Conservation (phyloP, 2,113 vertebrate genomes). For the Pygathrix nemaeus region DNA sequence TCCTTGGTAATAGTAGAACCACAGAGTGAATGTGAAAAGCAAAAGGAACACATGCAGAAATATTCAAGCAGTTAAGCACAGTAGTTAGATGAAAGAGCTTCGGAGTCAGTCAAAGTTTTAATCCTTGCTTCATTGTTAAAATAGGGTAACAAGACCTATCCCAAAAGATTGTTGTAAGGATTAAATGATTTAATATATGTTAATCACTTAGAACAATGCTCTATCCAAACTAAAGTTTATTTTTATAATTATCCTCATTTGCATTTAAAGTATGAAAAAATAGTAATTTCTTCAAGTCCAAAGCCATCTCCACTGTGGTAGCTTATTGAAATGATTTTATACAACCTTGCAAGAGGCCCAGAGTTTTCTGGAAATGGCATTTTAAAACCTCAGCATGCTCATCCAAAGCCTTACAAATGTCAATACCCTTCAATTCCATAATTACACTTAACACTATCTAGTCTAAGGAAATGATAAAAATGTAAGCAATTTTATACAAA, state of each 20-base stretch:
- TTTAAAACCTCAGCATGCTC: background rate
- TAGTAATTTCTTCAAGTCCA: background rate
- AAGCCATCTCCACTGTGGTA: background rate
- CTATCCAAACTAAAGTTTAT: conserved; percentile 18
- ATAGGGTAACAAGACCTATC: background rate
- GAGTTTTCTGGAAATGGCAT: background rate
- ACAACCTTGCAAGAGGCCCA: background rate
- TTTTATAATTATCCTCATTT: conserved; percentile 39
- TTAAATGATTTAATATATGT: background rate
- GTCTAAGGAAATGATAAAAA: background rate
- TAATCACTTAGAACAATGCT: conserved; percentile 35
- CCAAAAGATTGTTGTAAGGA: background rate
- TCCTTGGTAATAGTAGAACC: background rate
- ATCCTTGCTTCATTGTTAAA: background rate
- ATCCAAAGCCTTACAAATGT: background rate
- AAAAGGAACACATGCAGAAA: background rate
- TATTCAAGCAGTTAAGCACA: background rate
- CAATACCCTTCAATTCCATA: background rate
- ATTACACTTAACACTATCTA: background rate
- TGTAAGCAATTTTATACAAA: background rate
- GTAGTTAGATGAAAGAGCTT: background rate
- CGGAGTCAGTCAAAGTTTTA: background rate
- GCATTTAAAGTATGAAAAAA: conserved; percentile 45
- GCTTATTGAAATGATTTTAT: background rate
- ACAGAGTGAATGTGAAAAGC: background rate